phyloP scores from a whole-genome alignment of 2,797 vertebrate genomes.

The Argya squamiceps region DNA sequence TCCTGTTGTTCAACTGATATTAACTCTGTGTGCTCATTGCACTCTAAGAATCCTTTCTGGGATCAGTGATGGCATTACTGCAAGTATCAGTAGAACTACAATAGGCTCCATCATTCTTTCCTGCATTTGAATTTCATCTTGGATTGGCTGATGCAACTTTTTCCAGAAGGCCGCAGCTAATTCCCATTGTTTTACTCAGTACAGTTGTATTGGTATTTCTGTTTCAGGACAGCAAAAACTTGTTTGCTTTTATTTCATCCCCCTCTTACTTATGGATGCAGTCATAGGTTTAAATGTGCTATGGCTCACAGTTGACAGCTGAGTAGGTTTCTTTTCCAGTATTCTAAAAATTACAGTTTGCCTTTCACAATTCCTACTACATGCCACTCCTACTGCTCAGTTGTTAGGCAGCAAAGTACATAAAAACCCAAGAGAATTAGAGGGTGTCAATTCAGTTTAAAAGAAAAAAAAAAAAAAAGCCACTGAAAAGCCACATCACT shows the following conservation, averaged over 20 bases:
- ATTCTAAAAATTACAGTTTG: not conserved
- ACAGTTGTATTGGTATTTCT: not conserved
- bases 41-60: not conserved
- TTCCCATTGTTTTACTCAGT: not conserved
- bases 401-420: not conserved
- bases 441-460: not conserved
- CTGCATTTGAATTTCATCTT: not conserved
- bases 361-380: not conserved
- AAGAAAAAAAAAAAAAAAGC: not conserved
- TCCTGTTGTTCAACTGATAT: not conserved
- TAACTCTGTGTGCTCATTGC: not conserved
- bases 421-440: not conserved
- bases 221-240: not conserved
- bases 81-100: not conserved
- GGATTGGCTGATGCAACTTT: not conserved
- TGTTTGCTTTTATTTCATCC: not conserved
- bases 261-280: not conserved
- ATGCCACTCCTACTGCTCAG: not conserved
- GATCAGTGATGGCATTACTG: not conserved
- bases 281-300: not conserved
- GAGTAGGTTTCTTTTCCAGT: not conserved
- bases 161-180: not conserved
- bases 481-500: not conserved
- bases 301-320: not conserved
- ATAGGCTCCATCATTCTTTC: not conserved